These are phyloP conservation scores for Ophonus ardosiacus DNA, from an alignment of 2,888 invertebrate species.

Conservation along the genomic window DNA sequence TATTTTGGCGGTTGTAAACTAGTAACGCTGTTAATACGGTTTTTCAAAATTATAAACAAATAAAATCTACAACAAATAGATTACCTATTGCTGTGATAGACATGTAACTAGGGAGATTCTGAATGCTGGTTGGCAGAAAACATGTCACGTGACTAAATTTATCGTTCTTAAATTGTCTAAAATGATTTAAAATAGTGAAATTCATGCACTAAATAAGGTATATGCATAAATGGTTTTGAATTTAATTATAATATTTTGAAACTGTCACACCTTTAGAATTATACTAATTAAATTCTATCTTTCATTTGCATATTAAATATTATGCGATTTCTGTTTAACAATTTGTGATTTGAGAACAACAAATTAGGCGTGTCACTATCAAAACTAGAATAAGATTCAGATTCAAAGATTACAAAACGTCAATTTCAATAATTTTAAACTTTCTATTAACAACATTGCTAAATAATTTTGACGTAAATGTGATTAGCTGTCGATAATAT, in stretches of 20 bases:
- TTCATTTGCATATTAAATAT: not conserved
- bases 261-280: not conserved
- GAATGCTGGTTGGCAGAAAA: too few relatives aligned
- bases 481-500: conserved; percentile 50
- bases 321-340: not conserved
- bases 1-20: too few relatives aligned
- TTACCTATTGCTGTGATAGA: too few relatives aligned
- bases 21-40: too few relatives aligned
- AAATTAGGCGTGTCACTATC: conserved; percentile 35
- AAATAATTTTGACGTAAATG: conserved; percentile 43
- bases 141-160: too few relatives aligned
- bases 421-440: conserved; percentile 32
- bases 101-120: too few relatives aligned
- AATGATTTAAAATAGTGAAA: not conserved
- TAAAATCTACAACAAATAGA: too few relatives aligned
- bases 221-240: not conserved
- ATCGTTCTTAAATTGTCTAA: too few relatives aligned
- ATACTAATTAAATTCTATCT: not conserved
- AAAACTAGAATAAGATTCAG: conserved; percentile 3
- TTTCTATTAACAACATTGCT: conserved; percentile 47
- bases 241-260: not conserved
- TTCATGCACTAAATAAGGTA: not conserved
- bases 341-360: conserved; percentile 2
- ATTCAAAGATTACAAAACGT: conserved; percentile 30
- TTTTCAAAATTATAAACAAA: too few relatives aligned